Base-by-base conservation (phyloP, 2,888 invertebrate species). In the Lingula anatina region DNA sequence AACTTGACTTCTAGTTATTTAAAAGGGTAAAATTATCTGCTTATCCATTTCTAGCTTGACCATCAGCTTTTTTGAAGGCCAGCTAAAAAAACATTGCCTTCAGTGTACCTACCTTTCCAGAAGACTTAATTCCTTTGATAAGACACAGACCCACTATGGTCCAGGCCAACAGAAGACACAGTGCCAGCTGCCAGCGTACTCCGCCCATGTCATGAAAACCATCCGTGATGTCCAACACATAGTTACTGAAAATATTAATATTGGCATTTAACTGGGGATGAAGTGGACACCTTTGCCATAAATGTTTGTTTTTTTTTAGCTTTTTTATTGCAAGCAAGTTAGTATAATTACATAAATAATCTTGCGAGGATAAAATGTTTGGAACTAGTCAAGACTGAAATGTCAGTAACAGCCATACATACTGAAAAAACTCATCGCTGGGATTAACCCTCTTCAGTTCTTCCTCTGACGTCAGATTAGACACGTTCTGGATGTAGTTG, bases 121-220 rank as follows among this genome's bases (percentile, higher is more conserved):
- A 70, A 5, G 71, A 68, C 55, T 75, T 75, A 48, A 76, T 71
- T 20, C 76, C 76, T 47, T 68, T 70, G 27, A 68, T 61, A 2
- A 77, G 63, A 57, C 73, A 73, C 26, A 71, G 42, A 31, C 65
- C 64, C 5, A 77, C 73, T 2, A 76, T 52, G 1, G 65, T 39
- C 90, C 90, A 90, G 49, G 89, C 88, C 47, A 85, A 79, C 2
- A 89, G 79, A 12, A 90, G 81, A 70, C 88, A 88, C 3, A 83
- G 76, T 3, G 87, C 88, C 78, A 90, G 81, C 49, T 85, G 83
- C 78, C 83, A 82, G 27, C 65, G 64, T 2, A 73, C 52, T 0
- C 55, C 61, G 3, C 74, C 75, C 52, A 76, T 55, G 41, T 73
- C 66, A 42, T 73, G 65, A 4, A 76, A 55, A 5, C 75, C 75